Conservation (phyloP, 2,888 invertebrate genomes). For the Imbricaverruca yamaguchii region DNA sequence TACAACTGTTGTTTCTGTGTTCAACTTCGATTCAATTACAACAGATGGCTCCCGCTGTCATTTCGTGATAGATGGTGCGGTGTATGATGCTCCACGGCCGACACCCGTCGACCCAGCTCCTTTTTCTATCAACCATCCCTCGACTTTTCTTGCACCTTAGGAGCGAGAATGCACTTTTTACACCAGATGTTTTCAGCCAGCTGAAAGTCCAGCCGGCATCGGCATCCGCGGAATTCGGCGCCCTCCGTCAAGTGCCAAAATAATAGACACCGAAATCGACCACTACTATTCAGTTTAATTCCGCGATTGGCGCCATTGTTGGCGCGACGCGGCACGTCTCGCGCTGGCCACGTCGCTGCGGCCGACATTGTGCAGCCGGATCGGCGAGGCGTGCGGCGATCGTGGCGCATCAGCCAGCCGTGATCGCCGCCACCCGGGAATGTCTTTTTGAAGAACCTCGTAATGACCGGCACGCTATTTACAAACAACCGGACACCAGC, state of each 20-base stretch:
- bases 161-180: not conserved
- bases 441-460: slow-evolving; percentile 19
- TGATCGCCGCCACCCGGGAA: slow-evolving; percentile 11
- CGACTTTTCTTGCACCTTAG: not conserved
- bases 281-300: not conserved
- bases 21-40: too few relatives aligned
- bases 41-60: too few relatives aligned
- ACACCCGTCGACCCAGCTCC: too few relatives aligned
- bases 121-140: too few relatives aligned
- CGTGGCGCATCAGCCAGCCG: too few relatives aligned
- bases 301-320: not conserved
- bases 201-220: not conserved
- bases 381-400: not conserved
- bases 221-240: not conserved
- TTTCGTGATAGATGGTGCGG: too few relatives aligned
- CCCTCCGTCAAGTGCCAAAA: not conserved
- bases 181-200: not conserved
- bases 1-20: too few relatives aligned
- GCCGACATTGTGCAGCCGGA: not conserved
- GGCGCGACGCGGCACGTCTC: not conserved
- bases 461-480: slow-evolving; percentile 10
- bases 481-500: not conserved
- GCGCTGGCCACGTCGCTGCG: not conserved
- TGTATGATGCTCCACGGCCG: too few relatives aligned
- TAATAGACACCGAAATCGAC: not conserved